Percentiles rank a stretch among this genome's conserved stretches.
Evolutionary conservation across 2,888 invertebrate species (phyloP).

Genomic region (Apamea epomidion): DNA sequence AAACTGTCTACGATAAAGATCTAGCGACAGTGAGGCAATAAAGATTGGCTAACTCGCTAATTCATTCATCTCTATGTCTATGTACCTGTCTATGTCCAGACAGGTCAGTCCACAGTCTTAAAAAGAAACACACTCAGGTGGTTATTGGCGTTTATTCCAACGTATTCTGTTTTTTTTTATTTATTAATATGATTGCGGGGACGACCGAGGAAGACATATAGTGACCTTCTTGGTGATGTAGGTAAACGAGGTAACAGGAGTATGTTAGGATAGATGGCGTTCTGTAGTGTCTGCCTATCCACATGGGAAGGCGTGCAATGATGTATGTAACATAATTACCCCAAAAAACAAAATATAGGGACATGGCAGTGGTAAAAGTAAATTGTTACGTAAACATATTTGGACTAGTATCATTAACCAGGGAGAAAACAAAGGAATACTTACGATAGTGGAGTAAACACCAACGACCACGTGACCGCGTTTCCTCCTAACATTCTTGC

Average conservation of each 20-base stretch:
- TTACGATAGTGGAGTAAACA: neutral
- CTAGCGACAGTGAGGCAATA: neutral
- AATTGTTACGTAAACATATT: neutral
- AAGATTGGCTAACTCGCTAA: neutral
- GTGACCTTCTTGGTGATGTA: too few species aligned
- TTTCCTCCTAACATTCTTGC: neutral
- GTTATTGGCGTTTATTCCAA: neutral
- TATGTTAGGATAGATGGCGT: too few species aligned
- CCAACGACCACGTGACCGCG: neutral
- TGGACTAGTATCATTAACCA: neutral
- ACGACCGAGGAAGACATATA: too few species aligned
- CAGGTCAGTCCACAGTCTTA: neutral
- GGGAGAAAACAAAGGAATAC: neutral
- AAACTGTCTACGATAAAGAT: conserved; percentile 3
- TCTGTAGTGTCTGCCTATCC: too few species aligned
- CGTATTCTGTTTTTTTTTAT: neutral
- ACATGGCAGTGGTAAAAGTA: neutral
- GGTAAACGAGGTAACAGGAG: too few species aligned
- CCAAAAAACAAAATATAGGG: neutral
- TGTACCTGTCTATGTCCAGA: neutral
- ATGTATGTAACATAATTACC: too few species aligned
- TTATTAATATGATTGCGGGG: neutral
- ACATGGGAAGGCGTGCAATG: too few species aligned
- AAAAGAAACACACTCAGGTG: neutral
- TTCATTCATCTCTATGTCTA: neutral